Base-by-base conservation (phyloP, 30 jellyfish, hydroid and myxozoan species). In the Aurelia aurita complex sp. Pacific region DNA sequence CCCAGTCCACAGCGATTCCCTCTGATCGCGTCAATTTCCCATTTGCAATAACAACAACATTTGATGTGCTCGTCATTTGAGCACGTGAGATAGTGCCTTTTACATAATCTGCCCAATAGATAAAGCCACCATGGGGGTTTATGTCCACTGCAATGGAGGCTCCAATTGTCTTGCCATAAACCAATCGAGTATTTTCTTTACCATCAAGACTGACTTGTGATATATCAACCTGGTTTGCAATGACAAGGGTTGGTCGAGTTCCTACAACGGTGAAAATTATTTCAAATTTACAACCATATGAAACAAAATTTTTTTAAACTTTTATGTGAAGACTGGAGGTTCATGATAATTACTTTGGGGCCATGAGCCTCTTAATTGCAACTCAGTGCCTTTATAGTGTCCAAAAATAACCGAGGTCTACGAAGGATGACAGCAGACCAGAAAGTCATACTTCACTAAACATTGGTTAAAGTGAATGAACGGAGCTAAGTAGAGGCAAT, bases 1-100 rank as follows among this genome's bases (percentile, higher is more conserved):
- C 68, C 99, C 99, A 95, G 60, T 95, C 99, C 38, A 95, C 89
- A 3, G 99, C 98, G 1, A 95, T 88, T 18, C 97, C 96, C 76
- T 90, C 97, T 10, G 97, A 89, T 62, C 86, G 91, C 16, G 88
- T 89, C 14, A 85, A 86, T 15, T 89, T 91, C 2, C 84, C 92
- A 79, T 63, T 73, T 9, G 83, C 91, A n/a, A 92, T 59, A 13
- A 83, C 86, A 53, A 64, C 93, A 71, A 82, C 82, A 12, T 73
- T 74, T 10, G 76, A 40, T 16, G 85, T 50, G 10, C 50, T 64
- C 17, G 66, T 72, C 40, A 86, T 42, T 15, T 59, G 69, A 36
- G 77, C 81, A 76, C 94, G 89, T 1, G 97, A 55, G 4, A 95
- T 86, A 14, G 97, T 87, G 75, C 85, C 85, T 13, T 86, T 90